phyloP scores from a whole-genome alignment of 2,113 vertebrate species.

The Semnornis frantzii region DNA sequence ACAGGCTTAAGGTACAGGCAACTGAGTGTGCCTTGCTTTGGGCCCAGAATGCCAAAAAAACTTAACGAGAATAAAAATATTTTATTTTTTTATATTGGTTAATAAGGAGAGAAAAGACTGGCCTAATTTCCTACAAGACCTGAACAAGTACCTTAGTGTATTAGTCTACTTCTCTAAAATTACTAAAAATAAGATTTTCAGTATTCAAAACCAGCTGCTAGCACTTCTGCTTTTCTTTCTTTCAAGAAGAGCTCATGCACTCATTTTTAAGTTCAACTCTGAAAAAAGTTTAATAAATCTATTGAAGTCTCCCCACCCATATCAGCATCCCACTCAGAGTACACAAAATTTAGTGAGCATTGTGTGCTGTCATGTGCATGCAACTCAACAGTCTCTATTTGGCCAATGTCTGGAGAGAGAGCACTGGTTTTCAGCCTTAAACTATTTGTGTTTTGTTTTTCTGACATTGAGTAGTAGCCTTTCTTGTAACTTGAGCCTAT shows the following conservation, averaged over 20 bases:
- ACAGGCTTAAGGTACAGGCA: not conserved
- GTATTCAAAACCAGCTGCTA: not conserved
- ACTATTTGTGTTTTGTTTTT: not conserved
- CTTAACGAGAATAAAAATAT: not conserved
- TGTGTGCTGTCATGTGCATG: not conserved
- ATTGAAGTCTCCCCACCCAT: fast-evolving
- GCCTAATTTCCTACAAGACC: not conserved
- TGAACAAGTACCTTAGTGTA: not conserved
- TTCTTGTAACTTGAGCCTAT: not conserved
- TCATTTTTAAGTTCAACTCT: not conserved
- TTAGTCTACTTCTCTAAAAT: not conserved
- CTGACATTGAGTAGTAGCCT: not conserved
- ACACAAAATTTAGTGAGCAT: not conserved
- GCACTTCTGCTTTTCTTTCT: not conserved
- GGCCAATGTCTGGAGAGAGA: not conserved
- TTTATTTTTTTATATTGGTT: not conserved
- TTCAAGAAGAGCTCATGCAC: not conserved
- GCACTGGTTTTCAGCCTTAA: not conserved
- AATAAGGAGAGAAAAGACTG: not conserved
- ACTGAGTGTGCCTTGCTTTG: not conserved
- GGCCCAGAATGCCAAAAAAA: not conserved
- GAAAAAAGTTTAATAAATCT: not conserved
- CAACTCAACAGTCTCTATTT: not conserved
- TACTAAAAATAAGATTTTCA: not conserved
- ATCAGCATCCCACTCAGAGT: not conserved